Conservation (phyloP, 2,113 vertebrate species). For the Gasterosteus aculeatus region DNA sequence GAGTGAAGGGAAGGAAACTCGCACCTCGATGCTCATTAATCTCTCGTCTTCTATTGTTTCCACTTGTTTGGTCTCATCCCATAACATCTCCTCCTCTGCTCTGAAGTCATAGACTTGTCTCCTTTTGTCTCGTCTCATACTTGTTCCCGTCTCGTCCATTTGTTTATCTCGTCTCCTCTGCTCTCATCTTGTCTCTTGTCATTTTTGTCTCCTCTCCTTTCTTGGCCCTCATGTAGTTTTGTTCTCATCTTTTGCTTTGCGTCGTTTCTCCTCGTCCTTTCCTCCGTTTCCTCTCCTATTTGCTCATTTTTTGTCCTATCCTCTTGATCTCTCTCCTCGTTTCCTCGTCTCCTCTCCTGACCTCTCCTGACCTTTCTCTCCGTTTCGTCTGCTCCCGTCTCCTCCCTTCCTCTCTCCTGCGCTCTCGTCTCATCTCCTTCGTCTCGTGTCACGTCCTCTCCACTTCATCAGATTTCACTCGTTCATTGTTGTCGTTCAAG, state of each 20-base stretch:
- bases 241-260: neutral
- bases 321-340: neutral
- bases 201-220: neutral
- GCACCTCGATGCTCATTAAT: neutral
- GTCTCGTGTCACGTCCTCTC: neutral
- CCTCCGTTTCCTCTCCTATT: neutral
- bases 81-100: neutral
- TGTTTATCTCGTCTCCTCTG: neutral
- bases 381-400: neutral
- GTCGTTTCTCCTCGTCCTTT: neutral
- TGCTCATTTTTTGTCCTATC: neutral
- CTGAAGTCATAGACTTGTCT: neutral
- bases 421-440: neutral
- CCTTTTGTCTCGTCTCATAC: neutral
- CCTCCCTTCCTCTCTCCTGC: neutral
- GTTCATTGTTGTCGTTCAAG: neutral
- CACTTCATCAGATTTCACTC: conserved; percentile 38
- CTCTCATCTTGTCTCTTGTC: neutral
- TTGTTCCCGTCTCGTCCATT: neutral
- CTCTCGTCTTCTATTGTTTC: conserved; percentile 8
- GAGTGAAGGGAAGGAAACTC: conserved; percentile 30
- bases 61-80: neutral
- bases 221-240: neutral
- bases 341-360: neutral
- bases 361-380: neutral